Conservation (phyloP, 2,888 invertebrate species). For the Mylabris sibirica region DNA sequence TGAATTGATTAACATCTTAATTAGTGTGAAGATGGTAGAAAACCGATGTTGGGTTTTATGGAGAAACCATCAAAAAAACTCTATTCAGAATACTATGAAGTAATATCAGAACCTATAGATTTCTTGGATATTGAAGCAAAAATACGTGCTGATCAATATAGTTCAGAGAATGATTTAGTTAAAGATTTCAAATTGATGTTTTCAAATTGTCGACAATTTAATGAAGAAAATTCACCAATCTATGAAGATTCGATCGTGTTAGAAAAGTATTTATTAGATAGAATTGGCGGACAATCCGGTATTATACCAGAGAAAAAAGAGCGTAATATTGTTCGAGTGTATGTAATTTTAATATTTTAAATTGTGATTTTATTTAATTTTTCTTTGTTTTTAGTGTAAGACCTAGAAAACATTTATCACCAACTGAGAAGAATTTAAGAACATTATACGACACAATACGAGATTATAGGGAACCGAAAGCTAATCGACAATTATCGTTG, state of each 20-base stretch:
- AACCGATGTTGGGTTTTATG: constrained; percentile 92
- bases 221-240: constrained; percentile 94
- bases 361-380: constrained; percentile 21
- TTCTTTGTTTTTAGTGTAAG: constrained; percentile 55
- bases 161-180: constrained; percentile 83
- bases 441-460: constrained; percentile 88
- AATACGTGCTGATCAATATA: constrained; percentile 86
- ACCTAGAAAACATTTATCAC: constrained; percentile 62
- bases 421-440: constrained; percentile 79
- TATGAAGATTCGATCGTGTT: constrained; percentile 92
- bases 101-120: constrained; percentile 93
- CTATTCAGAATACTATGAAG: constrained; percentile 95
- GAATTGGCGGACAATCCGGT: constrained; percentile 78
- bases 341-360: constrained; percentile 44
- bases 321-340: constrained; percentile 57
- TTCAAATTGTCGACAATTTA: constrained; percentile 94
- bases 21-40: constrained; percentile 78
- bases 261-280: constrained; percentile 84
- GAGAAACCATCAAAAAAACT: constrained; percentile 94
- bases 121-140: constrained; percentile 92
- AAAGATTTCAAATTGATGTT: constrained; percentile 95
- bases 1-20: constrained; percentile 23
- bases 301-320: constrained; percentile 64
- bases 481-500: constrained; percentile 86
- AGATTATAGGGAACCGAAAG: constrained; percentile 86